Percentiles rank a stretch among this genome's conserved stretches.
These are phyloP conservation scores for Amia ocellicauda DNA, from an alignment of 2,113 vertebrate genomes.

Conservation along the genomic window DNA sequence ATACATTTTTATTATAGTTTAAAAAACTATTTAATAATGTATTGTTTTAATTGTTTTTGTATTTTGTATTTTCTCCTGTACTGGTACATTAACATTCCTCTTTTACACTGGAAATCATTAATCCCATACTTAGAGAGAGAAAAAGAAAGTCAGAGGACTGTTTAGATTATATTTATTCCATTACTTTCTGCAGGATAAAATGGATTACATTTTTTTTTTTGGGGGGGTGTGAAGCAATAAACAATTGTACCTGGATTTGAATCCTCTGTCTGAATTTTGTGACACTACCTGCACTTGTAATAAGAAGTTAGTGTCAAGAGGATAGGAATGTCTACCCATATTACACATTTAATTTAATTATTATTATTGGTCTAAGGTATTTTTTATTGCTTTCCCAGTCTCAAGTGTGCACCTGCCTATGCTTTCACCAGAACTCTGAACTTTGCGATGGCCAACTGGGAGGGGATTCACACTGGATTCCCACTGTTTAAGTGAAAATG, in stretches of 20 bases:
- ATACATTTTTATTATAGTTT: no score
- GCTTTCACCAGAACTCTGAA: slow-evolving; percentile 31
- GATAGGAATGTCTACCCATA: slow-evolving; percentile 56
- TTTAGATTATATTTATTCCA: background rate
- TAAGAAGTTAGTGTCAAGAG: slow-evolving; percentile 63
- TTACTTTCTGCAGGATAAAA: background rate
- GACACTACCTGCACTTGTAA: slow-evolving; percentile 44
- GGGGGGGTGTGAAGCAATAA: slow-evolving; percentile 57
- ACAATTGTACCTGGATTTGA: slow-evolving; percentile 40
- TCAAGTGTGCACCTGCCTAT: slow-evolving; percentile 40
- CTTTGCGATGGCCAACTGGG: slow-evolving; percentile 23
- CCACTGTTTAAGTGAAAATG: background rate
- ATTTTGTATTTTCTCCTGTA: no score
- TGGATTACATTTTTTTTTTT: slow-evolving; percentile 10
- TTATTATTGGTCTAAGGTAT: slow-evolving; percentile 50
- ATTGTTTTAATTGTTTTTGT: no score
- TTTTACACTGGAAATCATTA: no score
- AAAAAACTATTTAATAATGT: no score
- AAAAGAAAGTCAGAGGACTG: background rate
- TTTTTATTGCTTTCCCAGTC: slow-evolving; percentile 60
- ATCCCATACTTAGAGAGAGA: no score
- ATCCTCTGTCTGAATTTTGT: slow-evolving; percentile 23
- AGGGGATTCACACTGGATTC: background rate
- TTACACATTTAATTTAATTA: slow-evolving; percentile 61
- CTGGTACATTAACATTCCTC: no score